A percentile compares a stretch with the other conserved stretches of the same genome.
Evolutionary conservation across 23 tunicate genomes (phyloP).

Genomic region (Trididemnum clinides): DNA sequence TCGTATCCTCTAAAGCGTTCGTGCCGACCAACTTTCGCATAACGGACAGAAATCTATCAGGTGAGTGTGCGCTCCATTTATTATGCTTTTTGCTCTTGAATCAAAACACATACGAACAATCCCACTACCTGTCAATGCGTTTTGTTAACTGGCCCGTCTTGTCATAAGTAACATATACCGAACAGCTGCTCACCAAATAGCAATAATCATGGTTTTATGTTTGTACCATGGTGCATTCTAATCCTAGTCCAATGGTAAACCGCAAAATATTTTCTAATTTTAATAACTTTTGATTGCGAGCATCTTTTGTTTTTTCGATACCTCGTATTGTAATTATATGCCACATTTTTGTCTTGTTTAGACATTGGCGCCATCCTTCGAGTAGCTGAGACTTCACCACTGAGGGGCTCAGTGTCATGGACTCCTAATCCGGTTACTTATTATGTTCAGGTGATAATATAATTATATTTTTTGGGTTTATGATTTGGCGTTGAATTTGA

Average conservation of each 20-base stretch:
- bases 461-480: background rate
- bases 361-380: conserved; percentile 90
- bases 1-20: conserved; percentile 93
- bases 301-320: no score
- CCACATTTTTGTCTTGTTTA: background rate
- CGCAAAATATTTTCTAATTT: no score
- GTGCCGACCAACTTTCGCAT: conserved; percentile 86
- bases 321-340: no score
- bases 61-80: no score
- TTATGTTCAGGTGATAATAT: conserved; percentile 74
- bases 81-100: no score
- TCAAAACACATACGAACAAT: no score
- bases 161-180: background rate
- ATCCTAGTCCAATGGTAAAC: no score
- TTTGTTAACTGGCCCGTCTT: background rate
- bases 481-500: background rate
- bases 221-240: no score
- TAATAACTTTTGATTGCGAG: no score
- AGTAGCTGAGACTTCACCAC: conserved; percentile 73
- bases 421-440: conserved; percentile 92
- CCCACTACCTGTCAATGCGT: background rate
- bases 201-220: no score
- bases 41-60: conserved; percentile 87
- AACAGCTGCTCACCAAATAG: no score
- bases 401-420: conserved; percentile 93